These are phyloP conservation scores for Aurelia aurita complex sp. Pacific DNA, from an alignment of 30 jellyfish, hydroid and myxozoan species.

Conservation along the genomic window DNA sequence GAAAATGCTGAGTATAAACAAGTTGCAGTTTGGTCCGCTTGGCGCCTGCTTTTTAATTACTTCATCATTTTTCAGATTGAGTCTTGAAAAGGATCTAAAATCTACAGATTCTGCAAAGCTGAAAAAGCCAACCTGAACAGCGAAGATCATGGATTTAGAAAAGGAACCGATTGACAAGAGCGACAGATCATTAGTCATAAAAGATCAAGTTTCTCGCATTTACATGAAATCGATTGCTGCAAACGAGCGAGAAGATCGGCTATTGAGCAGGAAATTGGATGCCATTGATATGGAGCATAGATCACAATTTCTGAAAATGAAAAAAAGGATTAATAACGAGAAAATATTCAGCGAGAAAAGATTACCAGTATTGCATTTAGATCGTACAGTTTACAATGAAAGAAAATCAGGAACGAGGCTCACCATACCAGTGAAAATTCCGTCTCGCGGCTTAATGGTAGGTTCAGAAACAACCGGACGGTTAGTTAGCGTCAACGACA, in stretches of 20 bases:
- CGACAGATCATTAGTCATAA: conserved; percentile 11
- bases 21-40: no score
- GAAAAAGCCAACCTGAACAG: no score
- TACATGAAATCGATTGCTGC: conserved; percentile 55
- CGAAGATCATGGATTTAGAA: no score
- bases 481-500: background rate
- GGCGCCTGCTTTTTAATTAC: no score
- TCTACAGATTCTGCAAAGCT: no score
- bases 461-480: background rate
- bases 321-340: conserved; percentile 21
- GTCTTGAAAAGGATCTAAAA: no score
- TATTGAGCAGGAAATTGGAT: conserved; percentile 11
- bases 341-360: conserved; percentile 8
- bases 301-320: conserved; percentile 22
- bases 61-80: no score
- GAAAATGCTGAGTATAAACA: no score
- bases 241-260: conserved; percentile 56
- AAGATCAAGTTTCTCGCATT: conserved; percentile 27
- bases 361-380: background rate
- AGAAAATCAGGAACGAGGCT: background rate
- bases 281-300: conserved; percentile 41
- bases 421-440: background rate
- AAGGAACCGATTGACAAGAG: no score
- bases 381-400: background rate
- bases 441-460: background rate